Base-by-base conservation (phyloP, 2,797 vertebrate species). In the Cynodonichthys magdalenae region DNA sequence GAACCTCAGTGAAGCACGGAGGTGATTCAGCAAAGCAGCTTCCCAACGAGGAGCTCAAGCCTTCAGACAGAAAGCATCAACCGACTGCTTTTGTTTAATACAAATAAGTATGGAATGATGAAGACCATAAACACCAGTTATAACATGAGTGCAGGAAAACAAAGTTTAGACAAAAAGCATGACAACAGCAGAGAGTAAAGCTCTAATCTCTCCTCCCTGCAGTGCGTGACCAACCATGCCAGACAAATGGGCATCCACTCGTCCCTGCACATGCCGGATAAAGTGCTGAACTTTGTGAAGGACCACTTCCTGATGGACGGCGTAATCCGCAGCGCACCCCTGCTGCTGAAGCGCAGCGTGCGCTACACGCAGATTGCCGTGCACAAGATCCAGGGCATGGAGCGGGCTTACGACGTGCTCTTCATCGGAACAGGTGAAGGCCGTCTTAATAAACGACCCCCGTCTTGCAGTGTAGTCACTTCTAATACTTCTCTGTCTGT, bases 251-350 rank as follows among this genome's bases (percentile, higher is more conserved):
- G 87, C 59, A 96, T 96, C 81, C 90, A 86, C 73, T 98, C 96
- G 0, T 98, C 96, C 0, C 87, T 97, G 41, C 95, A 98, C 83
- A 96, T 97, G 93, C 96, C 96, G 0, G 96, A 98, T 74, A 95
- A 96, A 31, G 96, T 98, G 75, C 93, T 98, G 52, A 96, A 97
- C 93, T 97, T 97, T 53, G 92, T 97, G 81, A 98, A 98, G 89
- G 95, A 98, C 85, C 96, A 98, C 83, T 98, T 97, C 88, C 88
- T 98, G 82, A 97, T 97, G 96, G 95, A 96, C 69, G 93, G 92
- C 7, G 92, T 94, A 0, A 94, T 97, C 68, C 94, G 94, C 66
- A 96, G 96, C 71, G 82, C 77, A 5, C 92, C 95, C 0, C 79
- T 97, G 82, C 89, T 98, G 60, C 88, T 95, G 57, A 96, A 97